A percentile compares a stretch with the other conserved stretches of the same genome.
These are phyloP conservation scores for Pogona vitticeps DNA, from an alignment of 2,113 vertebrate species.

Conservation along the genomic window DNA sequence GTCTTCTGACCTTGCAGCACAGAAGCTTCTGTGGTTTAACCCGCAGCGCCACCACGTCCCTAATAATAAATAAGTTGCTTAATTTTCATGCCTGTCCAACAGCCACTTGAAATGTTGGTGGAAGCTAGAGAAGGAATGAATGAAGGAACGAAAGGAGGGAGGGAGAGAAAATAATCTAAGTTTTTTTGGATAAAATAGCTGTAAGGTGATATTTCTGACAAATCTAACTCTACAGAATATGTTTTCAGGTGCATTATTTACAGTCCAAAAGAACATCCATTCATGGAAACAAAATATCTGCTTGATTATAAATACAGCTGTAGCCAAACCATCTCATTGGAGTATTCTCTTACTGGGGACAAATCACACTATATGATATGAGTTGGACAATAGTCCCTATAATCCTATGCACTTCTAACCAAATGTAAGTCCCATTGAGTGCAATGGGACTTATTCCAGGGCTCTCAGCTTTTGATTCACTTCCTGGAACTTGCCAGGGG, in stretches of 20 bases:
- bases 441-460: neutral
- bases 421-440: neutral
- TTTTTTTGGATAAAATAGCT: too few relatives aligned
- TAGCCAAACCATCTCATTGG: neutral
- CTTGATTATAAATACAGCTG: neutral
- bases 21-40: too few relatives aligned
- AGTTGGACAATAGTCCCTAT: neutral
- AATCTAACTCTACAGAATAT: neutral
- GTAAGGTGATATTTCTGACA: too few relatives aligned
- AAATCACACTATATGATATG: slow-evolving; percentile 3
- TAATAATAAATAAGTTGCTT: too few relatives aligned
- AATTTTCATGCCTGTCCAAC: too few relatives aligned
- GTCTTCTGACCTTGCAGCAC: too few relatives aligned
- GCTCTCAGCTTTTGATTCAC: slow-evolving; percentile 4
- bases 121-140: too few relatives aligned
- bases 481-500: neutral
- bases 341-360: neutral
- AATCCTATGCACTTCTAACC: neutral
- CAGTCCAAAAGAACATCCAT: slow-evolving; percentile 12
- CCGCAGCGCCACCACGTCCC: too few relatives aligned
- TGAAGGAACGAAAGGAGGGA: too few relatives aligned
- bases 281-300: neutral
- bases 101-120: too few relatives aligned
- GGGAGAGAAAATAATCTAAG: too few relatives aligned
- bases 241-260: slow-evolving; percentile 15